Conservation (phyloP, 2,797 vertebrate species). For the Pangasius larnaudii region DNA sequence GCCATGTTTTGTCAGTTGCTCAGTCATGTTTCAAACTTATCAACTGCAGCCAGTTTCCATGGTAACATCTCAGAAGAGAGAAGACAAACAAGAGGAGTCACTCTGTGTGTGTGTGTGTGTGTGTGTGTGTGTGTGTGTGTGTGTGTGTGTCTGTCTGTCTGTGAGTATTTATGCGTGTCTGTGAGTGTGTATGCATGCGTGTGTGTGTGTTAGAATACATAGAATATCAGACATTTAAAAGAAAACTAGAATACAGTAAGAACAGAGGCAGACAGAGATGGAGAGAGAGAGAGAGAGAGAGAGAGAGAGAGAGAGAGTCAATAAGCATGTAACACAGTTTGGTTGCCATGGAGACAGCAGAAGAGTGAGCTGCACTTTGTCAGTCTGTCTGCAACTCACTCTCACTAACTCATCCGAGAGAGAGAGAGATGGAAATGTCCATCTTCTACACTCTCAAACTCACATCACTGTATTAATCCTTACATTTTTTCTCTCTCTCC, state of each 20-base stretch:
- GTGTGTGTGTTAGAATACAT: slow-evolving; percentile 15
- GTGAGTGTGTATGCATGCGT: background rate
- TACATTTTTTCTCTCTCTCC: background rate
- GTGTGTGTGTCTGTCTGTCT: background rate
- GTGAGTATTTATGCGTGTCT: background rate
- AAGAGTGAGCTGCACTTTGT: slow-evolving; percentile 52
- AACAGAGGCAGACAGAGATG: slow-evolving; percentile 26
- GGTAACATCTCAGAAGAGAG: slow-evolving; percentile 72
- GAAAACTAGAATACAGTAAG: slow-evolving; percentile 45
- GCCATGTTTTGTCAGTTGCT: slow-evolving; percentile 61
- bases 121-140: background rate
- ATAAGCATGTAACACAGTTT: slow-evolving; percentile 54
- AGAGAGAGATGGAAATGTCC: background rate
- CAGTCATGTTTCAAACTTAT: slow-evolving; percentile 72
- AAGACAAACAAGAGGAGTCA: slow-evolving; percentile 24
- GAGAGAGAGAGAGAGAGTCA: slow-evolving; percentile 47
- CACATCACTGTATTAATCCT: background rate
- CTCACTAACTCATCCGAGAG: background rate
- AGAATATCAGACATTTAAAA: background rate
- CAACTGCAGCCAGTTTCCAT: slow-evolving; percentile 84
- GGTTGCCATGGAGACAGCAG: slow-evolving; percentile 55
- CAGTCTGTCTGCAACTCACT: slow-evolving; percentile 20
- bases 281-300: slow-evolving; percentile 22
- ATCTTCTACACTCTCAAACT: background rate
- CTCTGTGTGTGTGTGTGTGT: background rate